These are phyloP conservation scores for Crotalus tigris DNA, from an alignment of 2,113 vertebrate species.

Conservation along the genomic window DNA sequence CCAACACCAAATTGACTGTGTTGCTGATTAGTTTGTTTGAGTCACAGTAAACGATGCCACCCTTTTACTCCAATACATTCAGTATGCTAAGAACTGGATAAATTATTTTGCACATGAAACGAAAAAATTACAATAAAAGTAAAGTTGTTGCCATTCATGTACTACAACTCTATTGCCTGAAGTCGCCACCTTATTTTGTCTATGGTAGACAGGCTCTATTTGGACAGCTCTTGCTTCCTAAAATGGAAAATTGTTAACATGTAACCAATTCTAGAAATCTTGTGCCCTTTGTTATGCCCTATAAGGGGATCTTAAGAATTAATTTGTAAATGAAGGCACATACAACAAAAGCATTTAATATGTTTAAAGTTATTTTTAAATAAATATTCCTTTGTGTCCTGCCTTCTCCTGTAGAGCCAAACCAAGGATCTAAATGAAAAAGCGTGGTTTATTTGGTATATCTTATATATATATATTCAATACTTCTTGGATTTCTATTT, in stretches of 20 bases:
- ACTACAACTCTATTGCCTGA: not conserved
- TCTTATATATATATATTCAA: slow-evolving; percentile 44
- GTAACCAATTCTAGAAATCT: slow-evolving; percentile 33
- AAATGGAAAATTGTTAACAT: slow-evolving; percentile 10
- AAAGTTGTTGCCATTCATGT: not conserved
- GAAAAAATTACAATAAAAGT: not conserved
- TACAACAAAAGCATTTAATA: slow-evolving; percentile 56
- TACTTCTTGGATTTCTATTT: slow-evolving; percentile 31
- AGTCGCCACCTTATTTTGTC: not conserved
- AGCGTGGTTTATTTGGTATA: slow-evolving; percentile 44
- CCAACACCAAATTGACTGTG: not conserved
- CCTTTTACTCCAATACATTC: slow-evolving; percentile 22
- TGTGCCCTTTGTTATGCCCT: slow-evolving; percentile 45
- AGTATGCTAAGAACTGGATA: slow-evolving; percentile 49
- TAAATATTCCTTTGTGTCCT: not conserved
- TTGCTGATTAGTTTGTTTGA: not conserved
- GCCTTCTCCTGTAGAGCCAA: not conserved
- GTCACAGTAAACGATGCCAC: not conserved
- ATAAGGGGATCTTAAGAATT: slow-evolving; percentile 45
- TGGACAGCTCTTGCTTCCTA: slow-evolving; percentile 12
- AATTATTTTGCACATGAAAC: slow-evolving; percentile 4
- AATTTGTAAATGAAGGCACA: slow-evolving; percentile 21
- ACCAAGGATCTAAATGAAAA: slow-evolving; percentile 9
- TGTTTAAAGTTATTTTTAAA: slow-evolving; percentile 38
- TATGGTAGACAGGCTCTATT: not conserved